phyloP scores from a whole-genome alignment of 2,113 vertebrate genomes.

The Ellobius talpinus region DNA sequence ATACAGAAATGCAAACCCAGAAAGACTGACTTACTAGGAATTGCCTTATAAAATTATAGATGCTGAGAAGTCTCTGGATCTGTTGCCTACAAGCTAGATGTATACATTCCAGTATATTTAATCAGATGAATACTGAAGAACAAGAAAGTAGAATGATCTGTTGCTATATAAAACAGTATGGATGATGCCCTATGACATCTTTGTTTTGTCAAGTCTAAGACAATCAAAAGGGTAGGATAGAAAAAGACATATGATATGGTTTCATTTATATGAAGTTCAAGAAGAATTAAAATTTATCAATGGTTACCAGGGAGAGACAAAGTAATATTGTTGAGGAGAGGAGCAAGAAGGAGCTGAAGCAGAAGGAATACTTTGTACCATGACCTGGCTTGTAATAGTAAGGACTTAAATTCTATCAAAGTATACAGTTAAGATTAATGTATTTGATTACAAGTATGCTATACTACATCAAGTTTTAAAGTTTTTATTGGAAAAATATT shows the following conservation, averaged over 20 bases:
- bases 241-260: background rate
- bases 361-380: background rate
- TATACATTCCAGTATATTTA: background rate
- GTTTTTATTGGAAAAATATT: background rate
- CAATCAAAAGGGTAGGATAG: background rate
- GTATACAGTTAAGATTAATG: background rate
- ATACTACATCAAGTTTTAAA: background rate
- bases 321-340: background rate
- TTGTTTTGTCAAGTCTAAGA: background rate
- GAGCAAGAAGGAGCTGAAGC: background rate
- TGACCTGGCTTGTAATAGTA: background rate
- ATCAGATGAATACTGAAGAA: background rate
- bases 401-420: background rate
- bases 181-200: background rate
- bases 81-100: background rate
- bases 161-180: background rate
- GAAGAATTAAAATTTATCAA: background rate
- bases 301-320: background rate
- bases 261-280: conserved; percentile 40
- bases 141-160: conserved; percentile 5
- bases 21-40: background rate
- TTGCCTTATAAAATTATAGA: background rate
- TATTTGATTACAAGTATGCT: background rate
- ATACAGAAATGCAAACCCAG: background rate
- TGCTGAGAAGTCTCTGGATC: background rate